These are phyloP conservation scores for Drosophila novamexicana DNA, from an alignment of 1,140 invertebrate species.

Conservation along the genomic window DNA sequence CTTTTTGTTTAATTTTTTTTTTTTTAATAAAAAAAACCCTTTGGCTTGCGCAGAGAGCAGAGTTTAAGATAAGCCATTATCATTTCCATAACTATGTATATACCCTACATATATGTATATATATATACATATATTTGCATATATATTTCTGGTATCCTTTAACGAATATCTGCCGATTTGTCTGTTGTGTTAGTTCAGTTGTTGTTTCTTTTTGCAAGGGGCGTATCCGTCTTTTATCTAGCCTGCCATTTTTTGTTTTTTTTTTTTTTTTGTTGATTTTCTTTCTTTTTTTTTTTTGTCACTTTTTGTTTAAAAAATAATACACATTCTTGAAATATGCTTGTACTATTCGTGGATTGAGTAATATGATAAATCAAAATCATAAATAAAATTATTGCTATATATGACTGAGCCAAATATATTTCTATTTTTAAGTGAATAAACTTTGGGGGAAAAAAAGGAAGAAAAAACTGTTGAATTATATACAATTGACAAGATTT, in stretches of 20 bases:
- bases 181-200: conserved; percentile 3
- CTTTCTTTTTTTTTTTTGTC: neutral
- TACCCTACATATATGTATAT: conserved; percentile 7
- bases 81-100: neutral
- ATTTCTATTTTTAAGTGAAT: neutral
- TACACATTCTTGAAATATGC: conserved; percentile 27
- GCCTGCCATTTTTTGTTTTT: conserved; percentile 6
- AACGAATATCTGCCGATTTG: conserved; percentile 25
- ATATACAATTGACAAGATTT: conserved; percentile 29
- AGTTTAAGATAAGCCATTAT: conserved; percentile 1
- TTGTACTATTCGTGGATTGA: conserved; percentile 30
- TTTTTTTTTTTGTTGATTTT: neutral
- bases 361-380: conserved; percentile 18
- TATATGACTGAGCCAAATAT: neutral
- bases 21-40: neutral
- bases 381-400: neutral
- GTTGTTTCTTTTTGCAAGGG: neutral
- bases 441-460: neutral
- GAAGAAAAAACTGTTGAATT: conserved; percentile 9
- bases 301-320: conserved; percentile 12
- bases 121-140: conserved; percentile 15
- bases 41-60: conserved; percentile 1
- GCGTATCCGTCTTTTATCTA: conserved; percentile 1
- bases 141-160: conserved; percentile 13
- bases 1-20: neutral